phyloP scores from a whole-genome alignment of 37 sponge, comb jelly and placozoan genomes.

The Spongia lamella region DNA sequence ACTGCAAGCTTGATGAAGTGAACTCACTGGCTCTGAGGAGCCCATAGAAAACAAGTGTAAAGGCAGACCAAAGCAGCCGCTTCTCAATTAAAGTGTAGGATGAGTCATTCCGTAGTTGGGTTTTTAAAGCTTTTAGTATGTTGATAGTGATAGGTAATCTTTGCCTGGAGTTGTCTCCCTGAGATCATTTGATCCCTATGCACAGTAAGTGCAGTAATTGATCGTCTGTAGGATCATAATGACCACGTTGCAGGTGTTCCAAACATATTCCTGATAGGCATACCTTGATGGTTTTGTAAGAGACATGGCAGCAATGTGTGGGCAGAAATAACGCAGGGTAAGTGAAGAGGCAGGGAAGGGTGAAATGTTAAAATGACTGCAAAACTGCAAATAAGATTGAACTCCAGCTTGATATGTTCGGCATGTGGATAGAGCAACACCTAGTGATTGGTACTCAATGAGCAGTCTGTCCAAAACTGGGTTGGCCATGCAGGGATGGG shows the following conservation, averaged over 20 bases:
- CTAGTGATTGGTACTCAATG: not conserved
- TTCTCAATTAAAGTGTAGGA: too few species aligned
- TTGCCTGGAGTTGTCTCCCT: not conserved
- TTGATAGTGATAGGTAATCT: not conserved
- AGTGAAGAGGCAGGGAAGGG: conserved; percentile 20
- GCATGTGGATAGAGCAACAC: conserved; percentile 13
- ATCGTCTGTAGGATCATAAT: not conserved
- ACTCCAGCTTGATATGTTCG: conserved; percentile 29
- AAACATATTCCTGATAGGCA: conserved; percentile 1
- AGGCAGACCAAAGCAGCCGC: too few species aligned
- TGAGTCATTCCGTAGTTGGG: not conserved
- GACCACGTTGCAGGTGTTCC: not conserved
- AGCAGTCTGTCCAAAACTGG: too few species aligned
- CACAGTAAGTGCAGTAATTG: too few species aligned
- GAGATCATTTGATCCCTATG: too few species aligned
- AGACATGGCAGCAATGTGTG: too few species aligned
- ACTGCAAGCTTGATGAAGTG: too few species aligned
- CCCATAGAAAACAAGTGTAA: too few species aligned
- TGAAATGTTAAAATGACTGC: not conserved
- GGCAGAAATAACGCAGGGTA: too few species aligned
- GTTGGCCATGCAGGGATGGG: too few species aligned
- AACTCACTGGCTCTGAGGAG: too few species aligned
- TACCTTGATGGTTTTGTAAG: too few species aligned
- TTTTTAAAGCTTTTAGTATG: not conserved
- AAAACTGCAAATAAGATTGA: conserved; percentile 11